Base-by-base conservation (phyloP, 2,888 invertebrate species). In the Cheilosia vernalis region DNA sequence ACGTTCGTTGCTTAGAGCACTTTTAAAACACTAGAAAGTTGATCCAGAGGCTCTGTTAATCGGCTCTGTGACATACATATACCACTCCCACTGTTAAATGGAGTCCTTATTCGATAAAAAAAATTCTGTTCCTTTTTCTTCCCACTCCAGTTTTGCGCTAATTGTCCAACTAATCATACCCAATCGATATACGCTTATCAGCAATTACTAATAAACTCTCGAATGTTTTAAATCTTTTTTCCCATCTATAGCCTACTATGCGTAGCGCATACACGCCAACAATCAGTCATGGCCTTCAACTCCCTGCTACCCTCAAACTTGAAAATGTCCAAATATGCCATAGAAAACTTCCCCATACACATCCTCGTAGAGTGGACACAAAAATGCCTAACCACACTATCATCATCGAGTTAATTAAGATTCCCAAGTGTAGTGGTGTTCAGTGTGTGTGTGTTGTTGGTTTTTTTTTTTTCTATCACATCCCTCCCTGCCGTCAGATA, bases 331-430 rank as follows among this genome's bases (percentile, higher is more conserved):
- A 80, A 80, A 84, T 80, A 84, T 84, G 61, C 66, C 70, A 85
- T 77, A 80, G 85, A 81, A 81, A 81, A 67, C 47, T 74, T 61
- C 51, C 64, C 53, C 72, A 70, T 79, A 47, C 4, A 37, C 37
- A 37, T 37, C 2, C 30, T 30, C 30, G 13, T 37, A 47, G 21
- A 80, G 81, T 85, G 76, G 85, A 85, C 81, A 81, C 81, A 85
- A 84, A 81, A 85, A 81, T 85, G 76, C 67, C 67, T 76, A 85
- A 81, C 85, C 85, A 81, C 81, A 85, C 81, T 81, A 85, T 76
- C 81, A 85, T 85, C 81, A 81, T 85, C 76, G 72, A 85, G 85
- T 85, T 81, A 85, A 85, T 85, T 85, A 85, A 85, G 85, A 84
- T 85, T 81, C 81, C 85, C 81, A 60, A 81, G 70, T 81, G 67